Evolutionary conservation across 1,140 invertebrate species (phyloP).

Genomic region (Stenopsyche tienmushanensis): DNA sequence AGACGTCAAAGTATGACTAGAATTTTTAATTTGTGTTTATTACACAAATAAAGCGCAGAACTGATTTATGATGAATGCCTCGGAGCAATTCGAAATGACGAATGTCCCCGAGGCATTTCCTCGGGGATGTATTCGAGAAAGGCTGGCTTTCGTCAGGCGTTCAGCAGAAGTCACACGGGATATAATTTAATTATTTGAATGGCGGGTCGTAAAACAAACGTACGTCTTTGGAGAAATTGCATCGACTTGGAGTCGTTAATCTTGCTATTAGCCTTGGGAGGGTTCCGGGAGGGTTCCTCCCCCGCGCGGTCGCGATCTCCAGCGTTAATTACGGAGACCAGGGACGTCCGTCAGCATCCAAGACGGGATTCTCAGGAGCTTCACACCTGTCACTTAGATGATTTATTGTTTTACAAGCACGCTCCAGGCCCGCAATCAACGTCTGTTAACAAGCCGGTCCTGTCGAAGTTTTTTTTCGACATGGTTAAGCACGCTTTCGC

Average conservation of each 20-base stretch:
- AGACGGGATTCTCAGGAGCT: constrained; percentile 12
- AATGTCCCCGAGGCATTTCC: not conserved
- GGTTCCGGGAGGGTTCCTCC: not conserved
- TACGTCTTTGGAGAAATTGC: constrained; percentile 24
- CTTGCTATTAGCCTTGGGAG: constrained; percentile 31
- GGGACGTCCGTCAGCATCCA: constrained; percentile 20
- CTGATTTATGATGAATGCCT: too few species aligned
- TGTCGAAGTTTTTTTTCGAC: constrained; percentile 17
- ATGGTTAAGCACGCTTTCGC: not conserved
- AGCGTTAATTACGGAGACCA: constrained; percentile 31
- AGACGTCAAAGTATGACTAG: too few species aligned
- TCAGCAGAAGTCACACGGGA: constrained; percentile 22
- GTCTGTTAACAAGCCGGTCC: constrained; percentile 26
- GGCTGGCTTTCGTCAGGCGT: constrained; percentile 30
- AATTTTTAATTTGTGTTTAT: too few species aligned
- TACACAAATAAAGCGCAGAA: too few species aligned
- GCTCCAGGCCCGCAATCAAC: constrained; percentile 31
- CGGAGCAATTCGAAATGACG: too few species aligned
- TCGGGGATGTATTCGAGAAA: not conserved
- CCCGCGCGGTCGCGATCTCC: constrained; percentile 3
- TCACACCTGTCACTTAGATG: constrained; percentile 37
- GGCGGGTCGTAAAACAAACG: constrained; percentile 25
- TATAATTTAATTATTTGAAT: constrained; percentile 38
- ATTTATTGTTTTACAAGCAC: constrained; percentile 33
- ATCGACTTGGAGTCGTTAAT: constrained; percentile 35